Conservation (phyloP, 2,797 vertebrate species). For the Amblyopsis hoosieri region DNA sequence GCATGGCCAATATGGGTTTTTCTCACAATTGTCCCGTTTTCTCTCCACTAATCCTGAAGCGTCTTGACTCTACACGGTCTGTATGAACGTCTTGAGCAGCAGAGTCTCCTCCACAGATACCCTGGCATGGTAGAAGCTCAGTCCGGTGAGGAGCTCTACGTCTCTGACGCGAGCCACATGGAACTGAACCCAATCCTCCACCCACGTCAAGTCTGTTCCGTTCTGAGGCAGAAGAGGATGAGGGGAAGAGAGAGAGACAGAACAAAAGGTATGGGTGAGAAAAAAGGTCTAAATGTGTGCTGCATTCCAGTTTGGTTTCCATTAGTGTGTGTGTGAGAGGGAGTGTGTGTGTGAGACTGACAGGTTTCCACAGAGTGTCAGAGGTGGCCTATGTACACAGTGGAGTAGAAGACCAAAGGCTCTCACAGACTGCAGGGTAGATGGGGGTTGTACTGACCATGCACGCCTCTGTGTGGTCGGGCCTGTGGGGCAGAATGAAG, state of each 20-base stretch:
- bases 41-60: neutral
- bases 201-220: conserved; percentile 71
- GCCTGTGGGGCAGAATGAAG: conserved; percentile 89
- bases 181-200: conserved; percentile 82
- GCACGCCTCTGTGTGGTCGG: conserved; percentile 88
- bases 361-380: conserved; percentile 13
- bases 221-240: conserved; percentile 59
- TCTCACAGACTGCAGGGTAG: no score
- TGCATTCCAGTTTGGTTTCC: conserved; percentile 2
- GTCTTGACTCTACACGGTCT: conserved; percentile 63
- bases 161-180: conserved; percentile 88
- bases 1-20: conserved; percentile 33
- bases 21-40: conserved; percentile 16
- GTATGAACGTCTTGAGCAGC: conserved; percentile 88
- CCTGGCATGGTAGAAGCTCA: conserved; percentile 90
- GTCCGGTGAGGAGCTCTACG: conserved; percentile 89
- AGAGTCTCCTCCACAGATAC: conserved; percentile 82
- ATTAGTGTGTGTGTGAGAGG: neutral
- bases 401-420: neutral
- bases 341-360: neutral
- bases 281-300: neutral
- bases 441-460: conserved; percentile 78
- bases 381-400: neutral
- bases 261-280: neutral
- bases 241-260: neutral